Evolutionary conservation across 2,113 vertebrate genomes (phyloP), one percentile per base, ranked within the genome.

Genomic region (Macrotis lagotis): DNA sequence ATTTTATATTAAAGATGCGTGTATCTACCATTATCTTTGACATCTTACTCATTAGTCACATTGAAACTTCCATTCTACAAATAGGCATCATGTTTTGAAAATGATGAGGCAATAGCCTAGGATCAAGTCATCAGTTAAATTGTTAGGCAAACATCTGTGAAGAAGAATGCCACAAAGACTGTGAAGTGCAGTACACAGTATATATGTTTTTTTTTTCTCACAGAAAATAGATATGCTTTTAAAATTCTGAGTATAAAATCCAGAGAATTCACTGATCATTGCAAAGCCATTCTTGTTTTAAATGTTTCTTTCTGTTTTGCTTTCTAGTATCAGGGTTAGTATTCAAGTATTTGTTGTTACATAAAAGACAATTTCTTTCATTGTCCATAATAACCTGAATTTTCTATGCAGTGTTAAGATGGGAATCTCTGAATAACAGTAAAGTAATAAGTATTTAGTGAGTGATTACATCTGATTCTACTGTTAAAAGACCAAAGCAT

Each of bases 31-130:
- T 0, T 31, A 66, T 88, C 88, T 48, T 47, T 48, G 90, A 48
- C 48, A 14, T 96, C 96, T 91, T 51, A 55, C 25, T 95, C 89
- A 93, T 88, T 92, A 50, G 48, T 95, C 51, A 91, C 83, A 94
- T 94, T 59, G 88, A 97, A 96, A 94, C 93, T 50, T 48, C 50
- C 93, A 3, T 95, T 95, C 66, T 93, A 95, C 66, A 92, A 90
- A 37, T 48, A 93, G 96, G 95, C 94, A 44, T 44, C 92, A 89
- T 91, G 55, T 51, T 4, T 96, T 96, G 66, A 83, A 94, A 96
- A 48, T 93, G 91, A 95, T 93, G 66, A 94, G 91, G 26, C 31
- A 51, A 94, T 90, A 92, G 28, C 37, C 25, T 24, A 59, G 37
- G 37, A 25, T 94, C 91, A 50, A 94, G 91, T 89, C 66, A 83